Base-by-base conservation (phyloP, 2,797 vertebrate genomes). In the Phrynocephalus vlangalii region DNA sequence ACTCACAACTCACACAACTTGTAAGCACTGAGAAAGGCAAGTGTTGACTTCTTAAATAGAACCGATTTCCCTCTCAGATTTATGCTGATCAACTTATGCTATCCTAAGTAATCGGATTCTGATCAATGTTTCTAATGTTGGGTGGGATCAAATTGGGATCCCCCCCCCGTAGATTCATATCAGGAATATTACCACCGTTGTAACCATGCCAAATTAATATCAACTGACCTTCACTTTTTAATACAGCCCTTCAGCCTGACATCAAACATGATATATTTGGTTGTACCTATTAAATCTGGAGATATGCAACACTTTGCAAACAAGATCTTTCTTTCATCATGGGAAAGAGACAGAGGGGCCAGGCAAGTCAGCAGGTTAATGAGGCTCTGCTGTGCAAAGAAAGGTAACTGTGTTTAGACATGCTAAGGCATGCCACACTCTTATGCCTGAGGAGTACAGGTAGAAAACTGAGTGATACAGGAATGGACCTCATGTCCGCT, bases 381-480 rank as follows among this genome's bases (percentile, higher is more conserved):
- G 93, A 95, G 91, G 91, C 95, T 96, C 95, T 95, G 71, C 90
- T 93, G 93, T 68, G 79, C 83, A 60, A 86, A 56, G 44, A 83
- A 86, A 82, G 70, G 73, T 44, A 16, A 72, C 38, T 2, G 18
- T 70, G 20, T 33, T 10, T 84, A n/a, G 4, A 22, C 38, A 24
- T 26, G n/a, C 79, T 82, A 76, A 68, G 0, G 0, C 71, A 30
- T 82, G 80, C 78, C 44, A 76, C 22, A 30, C 8, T 79, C 60
- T 82, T 76, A 16, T 56, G 52, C 91, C 30, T 1, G 60, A 2
- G 44, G 60, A 16, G 3, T 33, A 33, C 73, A 70, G 56, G 22
- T 52, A n/a, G 80, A 63, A 63, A 84, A 84, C 60, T 20, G 33
- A 75, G 76, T 16, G 71, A 75, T 38, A 44, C 82, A 84, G n/a